phyloP scores from a whole-genome alignment of 2,113 vertebrate species.

The Lagopus muta region DNA sequence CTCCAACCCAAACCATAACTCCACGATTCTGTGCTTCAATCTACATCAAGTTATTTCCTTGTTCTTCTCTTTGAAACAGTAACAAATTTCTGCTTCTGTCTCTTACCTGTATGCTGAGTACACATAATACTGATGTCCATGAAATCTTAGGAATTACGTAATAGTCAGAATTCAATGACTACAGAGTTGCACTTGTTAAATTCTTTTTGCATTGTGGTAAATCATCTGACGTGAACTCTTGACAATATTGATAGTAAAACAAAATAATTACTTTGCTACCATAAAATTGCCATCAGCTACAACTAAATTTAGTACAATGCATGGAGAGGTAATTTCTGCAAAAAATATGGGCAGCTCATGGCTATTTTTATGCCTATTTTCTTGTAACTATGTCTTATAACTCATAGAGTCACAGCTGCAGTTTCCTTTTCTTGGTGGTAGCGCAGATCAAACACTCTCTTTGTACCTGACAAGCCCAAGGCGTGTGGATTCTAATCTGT shows the following conservation, averaged over 20 bases:
- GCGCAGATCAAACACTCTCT: background rate
- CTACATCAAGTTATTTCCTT: background rate
- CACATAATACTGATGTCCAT: background rate
- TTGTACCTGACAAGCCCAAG: background rate
- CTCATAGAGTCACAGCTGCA: background rate
- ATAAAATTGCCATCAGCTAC: background rate
- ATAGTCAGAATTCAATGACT: background rate
- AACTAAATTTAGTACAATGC: background rate
- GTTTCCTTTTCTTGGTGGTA: background rate
- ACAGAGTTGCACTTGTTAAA: background rate
- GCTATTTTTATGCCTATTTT: slow-evolving; percentile 5
- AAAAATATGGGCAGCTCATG: background rate
- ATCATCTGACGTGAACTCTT: background rate
- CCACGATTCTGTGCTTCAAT: background rate
- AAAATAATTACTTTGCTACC: background rate
- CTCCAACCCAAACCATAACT: background rate
- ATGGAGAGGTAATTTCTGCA: background rate
- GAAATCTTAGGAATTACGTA: background rate
- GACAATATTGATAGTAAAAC: background rate
- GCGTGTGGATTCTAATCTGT: background rate
- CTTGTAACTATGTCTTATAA: background rate
- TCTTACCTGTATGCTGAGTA: background rate
- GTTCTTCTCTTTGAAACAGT: background rate
- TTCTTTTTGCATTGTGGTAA: background rate
- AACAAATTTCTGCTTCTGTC: background rate